Evolutionary conservation across 1,140 invertebrate species (phyloP), one percentile per base, ranked within the genome.

Genomic region (Drosophila mauritiana): DNA sequence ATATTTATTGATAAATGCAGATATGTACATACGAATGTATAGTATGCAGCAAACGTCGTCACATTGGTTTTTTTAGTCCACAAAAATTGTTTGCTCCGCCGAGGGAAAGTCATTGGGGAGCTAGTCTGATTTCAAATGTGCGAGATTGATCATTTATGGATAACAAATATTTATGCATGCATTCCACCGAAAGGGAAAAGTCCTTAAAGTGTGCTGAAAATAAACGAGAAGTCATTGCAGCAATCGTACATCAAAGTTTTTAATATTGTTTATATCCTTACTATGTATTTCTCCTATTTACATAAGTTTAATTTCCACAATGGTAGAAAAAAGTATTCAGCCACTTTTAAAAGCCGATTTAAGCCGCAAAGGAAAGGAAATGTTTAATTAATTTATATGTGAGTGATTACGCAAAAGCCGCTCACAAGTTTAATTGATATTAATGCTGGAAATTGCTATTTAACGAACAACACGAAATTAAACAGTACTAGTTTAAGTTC

Each of bases 1-100:
- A 83, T 88, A 79, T 88, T 79, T 77, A 86, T 83, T 70, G 55
- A 79, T 67, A 58, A 42, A 36, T 36, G 11, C 22, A 40, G n/a
- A 54, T 46, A 55, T 7, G 48, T 75, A n/a, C 36, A 46, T 17
- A 22, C 20, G 20, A 22, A 22, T 22, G 20, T 10, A 11, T n/a
- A 25, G 43, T 27, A 27, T 27, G 20, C 51, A 75, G 42, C 45
- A 46, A 37, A 37, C 12, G 12, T 37, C 12, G 12, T 37, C 27
- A 8, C 10, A 3, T 10, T 31, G 31, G 31, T 51, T 42, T 42
- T 53, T 52, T 27, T 49, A 17, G 55, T 59, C 54, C 49, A 8
- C 20, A 12, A 17, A 48, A 68, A 46, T 37, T n/a, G 42, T 36
- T 58, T 43, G 12, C 37, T 8, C 46, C 15, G 15, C 22, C 12